Evolutionary conservation across 92 coral and sea anemone species (phyloP).

Genomic region (Bergia puertoricense): DNA sequence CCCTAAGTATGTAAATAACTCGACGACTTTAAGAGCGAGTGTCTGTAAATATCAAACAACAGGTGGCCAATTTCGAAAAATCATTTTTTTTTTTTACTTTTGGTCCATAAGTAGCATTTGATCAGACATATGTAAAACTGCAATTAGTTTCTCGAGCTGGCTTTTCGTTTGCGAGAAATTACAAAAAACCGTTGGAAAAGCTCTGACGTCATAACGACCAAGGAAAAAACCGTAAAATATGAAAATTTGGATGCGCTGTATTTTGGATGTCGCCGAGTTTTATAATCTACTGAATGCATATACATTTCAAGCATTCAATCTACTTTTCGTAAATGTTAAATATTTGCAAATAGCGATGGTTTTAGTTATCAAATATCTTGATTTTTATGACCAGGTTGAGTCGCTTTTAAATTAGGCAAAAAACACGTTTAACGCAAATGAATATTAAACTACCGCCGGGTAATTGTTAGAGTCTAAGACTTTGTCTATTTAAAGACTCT

Average conservation of each 20-base stretch:
- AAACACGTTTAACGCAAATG: constrained; percentile 19
- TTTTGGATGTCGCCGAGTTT: background rate
- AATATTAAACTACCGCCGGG: constrained; percentile 27
- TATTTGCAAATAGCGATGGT: constrained; percentile 10
- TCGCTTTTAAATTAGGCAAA: background rate
- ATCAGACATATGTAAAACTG: background rate
- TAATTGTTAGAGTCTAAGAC: constrained; percentile 4
- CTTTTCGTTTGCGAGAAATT: constrained; percentile 15
- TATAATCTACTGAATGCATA: background rate
- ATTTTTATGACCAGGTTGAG: background rate
- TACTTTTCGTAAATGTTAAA: background rate
- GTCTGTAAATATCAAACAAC: no score
- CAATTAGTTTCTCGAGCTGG: constrained; percentile 4
- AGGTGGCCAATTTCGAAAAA: no score
- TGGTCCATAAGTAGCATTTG: constrained; percentile 8
- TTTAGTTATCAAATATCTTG: background rate
- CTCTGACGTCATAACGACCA: background rate
- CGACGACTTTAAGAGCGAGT: no score
- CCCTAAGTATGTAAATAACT: no score
- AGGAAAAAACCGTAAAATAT: constrained; percentile 1
- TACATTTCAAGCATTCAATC: background rate
- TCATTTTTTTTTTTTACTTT: no score
- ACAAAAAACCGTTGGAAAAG: background rate
- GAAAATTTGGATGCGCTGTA: background rate
- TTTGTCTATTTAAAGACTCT: constrained; percentile 7